These are phyloP conservation scores for Mythimna loreyi DNA, from an alignment of 2,888 invertebrate species.

Conservation along the genomic window DNA sequence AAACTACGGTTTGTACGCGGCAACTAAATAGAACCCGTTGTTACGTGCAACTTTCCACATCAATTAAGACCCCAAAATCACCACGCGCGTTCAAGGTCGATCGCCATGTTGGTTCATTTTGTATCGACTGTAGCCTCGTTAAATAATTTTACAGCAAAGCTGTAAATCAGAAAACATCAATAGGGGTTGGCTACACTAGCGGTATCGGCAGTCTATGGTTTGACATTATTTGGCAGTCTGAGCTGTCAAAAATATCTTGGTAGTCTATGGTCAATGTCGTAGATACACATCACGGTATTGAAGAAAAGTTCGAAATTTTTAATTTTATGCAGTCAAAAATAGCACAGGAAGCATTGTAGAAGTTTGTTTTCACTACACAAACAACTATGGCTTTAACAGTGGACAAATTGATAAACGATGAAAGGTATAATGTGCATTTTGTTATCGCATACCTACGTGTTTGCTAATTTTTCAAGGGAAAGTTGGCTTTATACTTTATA, in stretches of 20 bases:
- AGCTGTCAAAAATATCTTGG: constrained; percentile 46
- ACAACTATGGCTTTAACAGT: constrained; percentile 83
- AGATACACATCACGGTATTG: constrained; percentile 74
- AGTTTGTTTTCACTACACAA: constrained; percentile 58
- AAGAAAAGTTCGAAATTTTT: constrained; percentile 73
- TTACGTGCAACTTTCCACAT: no score
- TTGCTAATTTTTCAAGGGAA: constrained; percentile 77
- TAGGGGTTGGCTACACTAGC: neutral
- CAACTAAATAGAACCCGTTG: no score
- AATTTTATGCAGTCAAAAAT: constrained; percentile 65
- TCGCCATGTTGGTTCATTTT: no score
- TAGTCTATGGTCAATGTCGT: constrained; percentile 67
- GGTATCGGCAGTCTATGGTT: constrained; percentile 2
- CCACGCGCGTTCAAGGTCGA: no score
- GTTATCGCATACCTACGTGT: constrained; percentile 61
- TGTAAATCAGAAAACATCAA: neutral
- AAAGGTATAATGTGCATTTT: constrained; percentile 77
- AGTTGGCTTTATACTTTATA: constrained; percentile 69
- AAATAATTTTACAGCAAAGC: no score
- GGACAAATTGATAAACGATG: constrained; percentile 86
- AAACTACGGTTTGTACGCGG: no score
- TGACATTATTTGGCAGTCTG: constrained; percentile 4
- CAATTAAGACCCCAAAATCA: no score
- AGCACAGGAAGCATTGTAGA: constrained; percentile 46
- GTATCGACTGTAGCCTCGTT: no score